Percentiles rank a stretch among this genome's conserved stretches.
These are phyloP conservation scores for Malacoraja senta DNA, from an alignment of 2,797 vertebrate genomes.

Conservation along the genomic window DNA sequence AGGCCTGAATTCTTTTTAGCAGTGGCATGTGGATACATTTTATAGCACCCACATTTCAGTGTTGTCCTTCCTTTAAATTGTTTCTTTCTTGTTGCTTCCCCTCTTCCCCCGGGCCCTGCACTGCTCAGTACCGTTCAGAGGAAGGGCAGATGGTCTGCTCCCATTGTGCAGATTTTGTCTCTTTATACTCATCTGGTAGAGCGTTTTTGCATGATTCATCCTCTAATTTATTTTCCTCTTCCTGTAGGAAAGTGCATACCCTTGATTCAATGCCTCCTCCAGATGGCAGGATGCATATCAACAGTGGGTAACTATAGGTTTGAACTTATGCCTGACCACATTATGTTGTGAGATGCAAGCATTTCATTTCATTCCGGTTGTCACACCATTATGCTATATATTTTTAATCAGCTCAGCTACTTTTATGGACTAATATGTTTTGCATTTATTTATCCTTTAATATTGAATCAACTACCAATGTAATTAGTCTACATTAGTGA, in stretches of 20 bases:
- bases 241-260: neutral
- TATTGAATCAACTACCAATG: neutral
- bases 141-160: neutral
- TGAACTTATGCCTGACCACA: neutral
- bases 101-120: neutral
- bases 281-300: slow-evolving; percentile 25
- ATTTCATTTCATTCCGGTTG: neutral
- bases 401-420: neutral
- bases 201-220: slow-evolving; percentile 25
- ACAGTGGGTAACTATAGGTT: neutral
- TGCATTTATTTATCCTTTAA: neutral
- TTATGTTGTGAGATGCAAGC: neutral
- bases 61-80: neutral
- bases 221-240: neutral
- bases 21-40: slow-evolving; percentile 11
- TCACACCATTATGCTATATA: neutral
- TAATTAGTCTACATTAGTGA: neutral
- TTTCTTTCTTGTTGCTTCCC: neutral
- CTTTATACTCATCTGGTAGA: slow-evolving; percentile 27
- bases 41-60: neutral
- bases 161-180: neutral
- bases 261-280: neutral
- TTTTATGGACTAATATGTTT: neutral
- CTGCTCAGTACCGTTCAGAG: neutral
- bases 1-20: neutral